Conservation (phyloP, 1,140 invertebrate species). For the Adoxophyes honmai region DNA sequence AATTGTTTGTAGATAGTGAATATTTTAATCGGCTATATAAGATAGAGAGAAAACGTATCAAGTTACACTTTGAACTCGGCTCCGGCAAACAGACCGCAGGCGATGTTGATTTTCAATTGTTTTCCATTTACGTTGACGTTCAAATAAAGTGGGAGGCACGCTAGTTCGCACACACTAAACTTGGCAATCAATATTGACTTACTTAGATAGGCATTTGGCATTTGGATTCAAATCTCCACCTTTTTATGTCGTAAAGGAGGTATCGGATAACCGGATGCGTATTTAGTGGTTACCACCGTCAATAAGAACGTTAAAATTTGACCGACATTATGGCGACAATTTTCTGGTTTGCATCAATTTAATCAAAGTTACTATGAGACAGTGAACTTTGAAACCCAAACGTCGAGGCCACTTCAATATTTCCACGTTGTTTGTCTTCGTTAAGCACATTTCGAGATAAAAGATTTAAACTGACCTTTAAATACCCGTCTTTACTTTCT, state of each 20-base stretch:
- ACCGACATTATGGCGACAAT: no score
- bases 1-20: slow-evolving; percentile 3
- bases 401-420: no score
- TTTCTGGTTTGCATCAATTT: no score
- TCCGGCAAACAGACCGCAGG: slow-evolving; percentile 8
- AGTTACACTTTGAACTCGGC: slow-evolving; percentile 12
- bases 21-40: slow-evolving; percentile 14
- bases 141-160: slow-evolving; percentile 9
- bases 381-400: not conserved
- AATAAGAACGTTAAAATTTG: no score
- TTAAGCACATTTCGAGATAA: no score
- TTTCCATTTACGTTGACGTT: slow-evolving; percentile 15
- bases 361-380: no score
- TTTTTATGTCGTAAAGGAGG: no score
- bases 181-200: not conserved
- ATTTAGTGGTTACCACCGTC: no score
- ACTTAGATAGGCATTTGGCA: no score
- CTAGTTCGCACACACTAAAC: not conserved
- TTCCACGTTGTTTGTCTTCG: no score
- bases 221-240: no score
- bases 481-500: not conserved
- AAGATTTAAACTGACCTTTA: not conserved
- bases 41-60: not conserved
- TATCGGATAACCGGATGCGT: no score
- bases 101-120: slow-evolving; percentile 15